Conservation (phyloP, 2,888 invertebrate species). For the Drosophila heteroneura region DNA sequence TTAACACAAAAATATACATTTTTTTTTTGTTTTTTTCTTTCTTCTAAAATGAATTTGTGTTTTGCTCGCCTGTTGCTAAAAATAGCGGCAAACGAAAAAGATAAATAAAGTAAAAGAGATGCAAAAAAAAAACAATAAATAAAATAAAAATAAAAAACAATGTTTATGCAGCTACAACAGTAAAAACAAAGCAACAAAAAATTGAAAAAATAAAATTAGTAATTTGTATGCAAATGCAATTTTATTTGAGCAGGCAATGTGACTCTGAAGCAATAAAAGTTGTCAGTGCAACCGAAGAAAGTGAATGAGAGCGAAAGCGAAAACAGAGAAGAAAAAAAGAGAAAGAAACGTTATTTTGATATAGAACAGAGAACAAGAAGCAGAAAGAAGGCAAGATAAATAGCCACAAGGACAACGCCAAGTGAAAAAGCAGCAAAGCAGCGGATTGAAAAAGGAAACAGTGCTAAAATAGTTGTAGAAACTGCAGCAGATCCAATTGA, state of each 20-base stretch:
- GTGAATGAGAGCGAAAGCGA: constrained; percentile 18
- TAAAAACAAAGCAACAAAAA: constrained; percentile 19
- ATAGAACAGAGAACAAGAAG: neutral
- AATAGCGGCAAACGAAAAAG: constrained; percentile 45
- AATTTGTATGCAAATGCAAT: constrained; percentile 14
- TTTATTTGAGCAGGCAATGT: constrained; percentile 67
- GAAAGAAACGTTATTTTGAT: constrained; percentile 9
- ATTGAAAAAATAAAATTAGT: neutral
- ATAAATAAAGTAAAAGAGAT: constrained; percentile 40
- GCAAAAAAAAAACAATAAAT: constrained; percentile 8
- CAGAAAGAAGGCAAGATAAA: neutral
- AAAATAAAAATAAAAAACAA: neutral
- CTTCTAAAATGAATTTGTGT: constrained; percentile 19
- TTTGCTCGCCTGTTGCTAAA: constrained; percentile 39
- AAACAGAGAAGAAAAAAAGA: constrained; percentile 14
- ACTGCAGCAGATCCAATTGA: constrained; percentile 1
- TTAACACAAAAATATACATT: constrained; percentile 19
- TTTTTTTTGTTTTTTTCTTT: constrained; percentile 6
- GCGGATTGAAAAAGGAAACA: neutral
- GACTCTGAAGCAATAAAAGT: constrained; percentile 63
- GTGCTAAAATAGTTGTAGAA: constrained; percentile 1
- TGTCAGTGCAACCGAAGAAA: constrained; percentile 28
- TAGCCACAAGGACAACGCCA: neutral
- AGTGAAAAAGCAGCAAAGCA: neutral
- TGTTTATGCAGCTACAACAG: constrained; percentile 17